Evolutionary conservation across 2,113 vertebrate genomes (phyloP).

Genomic region (Halichoeres trimaculatus): DNA sequence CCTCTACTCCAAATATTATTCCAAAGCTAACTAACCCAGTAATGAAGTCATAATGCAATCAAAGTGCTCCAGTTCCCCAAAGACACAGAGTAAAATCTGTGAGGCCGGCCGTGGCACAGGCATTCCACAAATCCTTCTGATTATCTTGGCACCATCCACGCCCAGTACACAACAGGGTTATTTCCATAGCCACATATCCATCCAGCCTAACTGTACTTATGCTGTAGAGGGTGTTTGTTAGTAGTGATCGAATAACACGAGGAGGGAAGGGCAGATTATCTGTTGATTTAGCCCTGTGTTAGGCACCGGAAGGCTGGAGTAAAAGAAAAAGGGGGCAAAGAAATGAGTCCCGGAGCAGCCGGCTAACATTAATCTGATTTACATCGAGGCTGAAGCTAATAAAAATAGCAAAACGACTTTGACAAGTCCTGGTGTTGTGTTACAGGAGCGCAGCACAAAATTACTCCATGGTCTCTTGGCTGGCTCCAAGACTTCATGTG

Average conservation of each 20-base stretch:
- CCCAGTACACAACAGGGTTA: conserved; percentile 56
- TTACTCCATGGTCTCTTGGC: conserved; percentile 33
- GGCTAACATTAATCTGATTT: conserved; percentile 66
- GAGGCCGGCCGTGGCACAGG: conserved; percentile 54
- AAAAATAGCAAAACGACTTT: conserved; percentile 66
- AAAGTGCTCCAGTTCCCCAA: conserved; percentile 56
- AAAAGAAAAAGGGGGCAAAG: conserved; percentile 30
- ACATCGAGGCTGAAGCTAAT: conserved; percentile 59
- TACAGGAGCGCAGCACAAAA: conserved; percentile 49
- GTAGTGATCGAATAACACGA: conserved; percentile 67
- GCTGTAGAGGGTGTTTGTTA: conserved; percentile 64
- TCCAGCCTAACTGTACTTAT: conserved; percentile 55
- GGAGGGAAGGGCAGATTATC: conserved; percentile 59
- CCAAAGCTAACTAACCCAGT: conserved; percentile 69
- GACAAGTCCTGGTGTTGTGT: conserved; percentile 54
- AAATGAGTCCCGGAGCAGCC: conserved; percentile 11
- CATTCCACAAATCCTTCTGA: conserved; percentile 71
- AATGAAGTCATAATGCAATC: conserved; percentile 72
- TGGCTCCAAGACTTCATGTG: conserved; percentile 35
- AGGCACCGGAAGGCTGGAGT: conserved; percentile 28
- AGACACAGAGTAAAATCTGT: conserved; percentile 47
- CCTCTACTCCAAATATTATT: conserved; percentile 72
- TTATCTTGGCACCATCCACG: conserved; percentile 74
- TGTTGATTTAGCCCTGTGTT: conserved; percentile 48
- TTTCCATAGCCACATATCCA: conserved; percentile 68